phyloP scores from a whole-genome alignment of 2,888 invertebrate species.

The Disparrhopalites patrizii region DNA sequence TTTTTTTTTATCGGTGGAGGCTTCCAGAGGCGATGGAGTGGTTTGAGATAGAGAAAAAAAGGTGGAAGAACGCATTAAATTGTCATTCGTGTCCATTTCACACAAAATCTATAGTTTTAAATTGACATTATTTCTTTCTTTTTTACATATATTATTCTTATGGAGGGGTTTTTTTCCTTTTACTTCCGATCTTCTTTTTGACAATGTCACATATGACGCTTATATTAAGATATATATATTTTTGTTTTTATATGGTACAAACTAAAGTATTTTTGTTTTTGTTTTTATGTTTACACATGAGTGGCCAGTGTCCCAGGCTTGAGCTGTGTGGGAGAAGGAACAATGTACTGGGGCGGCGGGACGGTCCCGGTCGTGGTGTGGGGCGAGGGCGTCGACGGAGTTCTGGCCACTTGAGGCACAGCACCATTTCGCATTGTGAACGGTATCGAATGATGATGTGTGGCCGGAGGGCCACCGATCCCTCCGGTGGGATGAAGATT shows the following conservation, averaged over 20 bases:
- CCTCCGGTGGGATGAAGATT: constrained; percentile 23
- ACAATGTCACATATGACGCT: too few species aligned
- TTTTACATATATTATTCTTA: constrained; percentile 1
- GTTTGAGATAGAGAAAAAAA: neutral
- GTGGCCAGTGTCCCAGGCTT: constrained; percentile 64
- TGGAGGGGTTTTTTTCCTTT: too few species aligned
- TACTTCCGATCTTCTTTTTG: too few species aligned
- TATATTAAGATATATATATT: too few species aligned
- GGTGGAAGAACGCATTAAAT: constrained; percentile 1
- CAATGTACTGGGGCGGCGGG: constrained; percentile 58
- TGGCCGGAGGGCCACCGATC: constrained; percentile 41
- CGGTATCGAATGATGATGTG: constrained; percentile 48
- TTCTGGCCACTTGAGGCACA: constrained; percentile 56
- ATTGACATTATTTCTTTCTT: constrained; percentile 3
- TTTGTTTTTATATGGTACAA: too few species aligned
- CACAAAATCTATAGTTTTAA: constrained; percentile 11
- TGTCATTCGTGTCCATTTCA: constrained; percentile 23
- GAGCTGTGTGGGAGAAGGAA: constrained; percentile 57
- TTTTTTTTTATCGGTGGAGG: too few species aligned
- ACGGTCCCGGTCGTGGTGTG: constrained; percentile 46
- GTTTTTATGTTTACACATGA: constrained; percentile 56
- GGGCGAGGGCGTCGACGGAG: constrained; percentile 54
- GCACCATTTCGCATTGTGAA: constrained; percentile 52
- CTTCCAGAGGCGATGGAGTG: too few species aligned
- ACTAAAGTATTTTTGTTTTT: neutral